A percentile compares a stretch with the other conserved stretches of the same genome.
phyloP scores from a whole-genome alignment of 2,888 invertebrate genomes.

The Atethmia centrago region DNA sequence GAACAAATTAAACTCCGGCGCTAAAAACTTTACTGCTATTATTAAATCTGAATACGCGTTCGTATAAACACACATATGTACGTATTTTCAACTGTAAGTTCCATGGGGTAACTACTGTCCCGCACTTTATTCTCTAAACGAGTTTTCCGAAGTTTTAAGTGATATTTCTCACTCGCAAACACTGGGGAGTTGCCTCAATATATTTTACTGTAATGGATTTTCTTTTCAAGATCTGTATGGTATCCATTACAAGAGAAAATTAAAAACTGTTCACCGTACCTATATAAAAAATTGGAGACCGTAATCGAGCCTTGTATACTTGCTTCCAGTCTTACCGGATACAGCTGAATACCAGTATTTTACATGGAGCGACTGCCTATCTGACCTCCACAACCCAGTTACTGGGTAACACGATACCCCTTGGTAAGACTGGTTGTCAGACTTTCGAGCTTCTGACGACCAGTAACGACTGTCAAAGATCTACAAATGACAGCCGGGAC shows the following conservation, averaged over 20 bases:
- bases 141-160: slow-evolving; percentile 26
- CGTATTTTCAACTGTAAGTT: slow-evolving; percentile 13
- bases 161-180: slow-evolving; percentile 31
- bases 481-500: too few relatives aligned
- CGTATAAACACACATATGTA: slow-evolving; percentile 15
- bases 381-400: too few relatives aligned
- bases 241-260: neutral
- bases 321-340: too few relatives aligned
- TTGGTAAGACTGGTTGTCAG: too few relatives aligned
- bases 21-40: slow-evolving; percentile 50
- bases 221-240: neutral
- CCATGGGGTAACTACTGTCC: slow-evolving; percentile 24
- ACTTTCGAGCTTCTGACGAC: too few relatives aligned
- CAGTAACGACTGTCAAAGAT: too few relatives aligned
- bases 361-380: too few relatives aligned
- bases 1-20: slow-evolving; percentile 46
- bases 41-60: slow-evolving; percentile 51
- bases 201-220: slow-evolving; percentile 5
- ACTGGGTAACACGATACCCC: too few relatives aligned
- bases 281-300: neutral
- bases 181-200: neutral
- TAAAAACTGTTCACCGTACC: neutral
- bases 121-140: slow-evolving; percentile 18
- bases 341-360: too few relatives aligned
- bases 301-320: too few relatives aligned